Evolutionary conservation across 2,797 vertebrate genomes (phyloP), one percentile per base, ranked within the genome.

Genomic region (Trachops cirrhosus): DNA sequence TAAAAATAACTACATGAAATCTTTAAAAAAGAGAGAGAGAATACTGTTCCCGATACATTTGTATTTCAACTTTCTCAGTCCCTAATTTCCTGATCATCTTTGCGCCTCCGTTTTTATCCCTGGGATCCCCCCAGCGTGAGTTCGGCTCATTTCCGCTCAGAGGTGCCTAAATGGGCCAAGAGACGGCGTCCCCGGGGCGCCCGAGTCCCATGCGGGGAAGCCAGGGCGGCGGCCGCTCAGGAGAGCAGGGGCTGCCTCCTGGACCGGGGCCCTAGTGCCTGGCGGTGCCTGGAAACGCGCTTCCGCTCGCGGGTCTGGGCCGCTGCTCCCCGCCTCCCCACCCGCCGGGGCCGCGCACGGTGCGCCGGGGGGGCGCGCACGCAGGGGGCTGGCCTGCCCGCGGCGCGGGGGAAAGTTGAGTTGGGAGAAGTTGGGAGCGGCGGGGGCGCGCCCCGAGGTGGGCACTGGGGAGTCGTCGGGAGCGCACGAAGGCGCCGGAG

Each of bases 391-490:
- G 96, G 97, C 96, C 92, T 90, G 97, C 88, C 93, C 37, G 92
- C 62, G 88, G 93, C 96, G 96, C 97, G 97, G 97, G 97, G 97
- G 97, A 97, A 97, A 97, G 97, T 97, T 97, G 97, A 98, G 97
- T 97, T 97, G 89, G 93, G 93, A 97, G 96, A 98, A 98, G 97
- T 97, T 98, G 92, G 93, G 95, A 97, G 94, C 78, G 78, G 96
- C 94, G 93, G 97, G 97, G 94, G 52, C 92, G 96, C 93, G 94
- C 96, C 96, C 97, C 95, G 48, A 95, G 84, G 97, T 97, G 97
- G 97, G 97, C 97, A 85, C 89, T 16, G 86, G 75, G 91, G 64
- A 93, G 78, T 84, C 50, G 91, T 91, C 94, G 89, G 91, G 96
- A 95, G 91, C 96, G 97, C 93, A 91, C 91, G 79, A 87, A 89